Percentiles rank a stretch among this genome's conserved stretches.
phyloP scores from a whole-genome alignment of 2,797 vertebrate species.

The Megalops cyprinoides region DNA sequence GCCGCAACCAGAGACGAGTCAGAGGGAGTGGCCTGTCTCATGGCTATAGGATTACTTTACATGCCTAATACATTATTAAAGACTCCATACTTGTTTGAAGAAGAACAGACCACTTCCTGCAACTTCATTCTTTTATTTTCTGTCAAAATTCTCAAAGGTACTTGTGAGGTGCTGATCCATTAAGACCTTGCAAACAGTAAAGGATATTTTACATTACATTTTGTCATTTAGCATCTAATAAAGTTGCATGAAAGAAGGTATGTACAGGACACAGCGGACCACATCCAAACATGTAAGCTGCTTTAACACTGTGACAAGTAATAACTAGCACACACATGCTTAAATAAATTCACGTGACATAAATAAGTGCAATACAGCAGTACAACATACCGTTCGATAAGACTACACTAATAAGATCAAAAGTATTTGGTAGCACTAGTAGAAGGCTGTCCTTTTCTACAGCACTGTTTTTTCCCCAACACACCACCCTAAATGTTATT shows the following conservation, averaged over 20 bases:
- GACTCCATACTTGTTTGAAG: constrained; percentile 46
- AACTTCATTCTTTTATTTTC: not conserved
- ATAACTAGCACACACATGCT: too few species aligned
- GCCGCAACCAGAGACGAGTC: constrained; percentile 49
- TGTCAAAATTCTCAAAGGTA: not conserved
- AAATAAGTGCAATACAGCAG: too few species aligned
- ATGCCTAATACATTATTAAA: constrained; percentile 61
- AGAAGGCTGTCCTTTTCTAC: not conserved
- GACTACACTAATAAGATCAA: too few species aligned
- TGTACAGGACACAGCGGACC: too few species aligned
- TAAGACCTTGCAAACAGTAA: too few species aligned
- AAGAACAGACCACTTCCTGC: not conserved
- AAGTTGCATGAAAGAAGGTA: too few species aligned
- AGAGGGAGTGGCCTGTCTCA: constrained; percentile 51
- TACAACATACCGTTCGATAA: too few species aligned
- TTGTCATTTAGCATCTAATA: too few species aligned
- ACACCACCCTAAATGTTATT: not conserved
- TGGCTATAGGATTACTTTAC: constrained; percentile 45
- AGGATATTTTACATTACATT: too few species aligned
- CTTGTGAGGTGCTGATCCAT: not conserved
- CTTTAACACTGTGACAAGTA: too few species aligned
- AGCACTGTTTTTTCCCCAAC: not conserved
- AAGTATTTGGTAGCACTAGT: not conserved
- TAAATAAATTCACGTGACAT: too few species aligned
- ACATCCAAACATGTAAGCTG: too few species aligned